Evolutionary conservation across 2,797 vertebrate genomes (phyloP).

Genomic region (Urosaurus nigricauda): DNA sequence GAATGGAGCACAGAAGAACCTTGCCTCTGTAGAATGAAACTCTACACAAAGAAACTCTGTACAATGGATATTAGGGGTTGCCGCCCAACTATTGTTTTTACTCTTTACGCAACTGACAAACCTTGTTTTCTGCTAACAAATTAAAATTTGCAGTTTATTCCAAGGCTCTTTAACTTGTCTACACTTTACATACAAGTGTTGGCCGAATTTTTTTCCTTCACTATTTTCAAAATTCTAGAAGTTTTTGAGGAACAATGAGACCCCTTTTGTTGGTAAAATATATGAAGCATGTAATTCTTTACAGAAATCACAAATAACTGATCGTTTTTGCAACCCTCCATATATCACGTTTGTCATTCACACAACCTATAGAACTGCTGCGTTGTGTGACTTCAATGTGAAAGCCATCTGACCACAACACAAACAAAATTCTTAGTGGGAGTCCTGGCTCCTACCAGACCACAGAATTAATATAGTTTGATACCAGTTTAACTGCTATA

Average conservation of each 20-base stretch:
- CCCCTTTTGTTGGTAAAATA: background rate
- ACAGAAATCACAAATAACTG: background rate
- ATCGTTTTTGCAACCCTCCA: background rate
- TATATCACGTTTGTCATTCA: background rate
- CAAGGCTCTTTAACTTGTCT: background rate
- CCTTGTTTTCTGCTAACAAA: background rate
- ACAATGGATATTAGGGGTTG: no score
- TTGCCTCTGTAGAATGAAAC: background rate
- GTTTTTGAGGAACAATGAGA: background rate
- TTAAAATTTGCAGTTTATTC: background rate
- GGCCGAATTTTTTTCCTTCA: no score
- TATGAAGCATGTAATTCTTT: background rate
- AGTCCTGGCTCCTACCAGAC: no score
- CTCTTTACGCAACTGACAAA: no score
- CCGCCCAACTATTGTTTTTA: no score
- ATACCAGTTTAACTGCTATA: no score
- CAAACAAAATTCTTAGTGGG: background rate
- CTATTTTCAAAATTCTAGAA: constrained; percentile 57
- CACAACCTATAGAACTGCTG: background rate
- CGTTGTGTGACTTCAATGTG: no score
- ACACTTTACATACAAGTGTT: background rate
- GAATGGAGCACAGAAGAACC: background rate
- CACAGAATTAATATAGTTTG: no score
- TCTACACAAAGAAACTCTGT: background rate
- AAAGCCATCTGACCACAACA: background rate